Evolutionary conservation across 2,797 vertebrate genomes (phyloP).

Genomic region (Poecilia velifera): DNA sequence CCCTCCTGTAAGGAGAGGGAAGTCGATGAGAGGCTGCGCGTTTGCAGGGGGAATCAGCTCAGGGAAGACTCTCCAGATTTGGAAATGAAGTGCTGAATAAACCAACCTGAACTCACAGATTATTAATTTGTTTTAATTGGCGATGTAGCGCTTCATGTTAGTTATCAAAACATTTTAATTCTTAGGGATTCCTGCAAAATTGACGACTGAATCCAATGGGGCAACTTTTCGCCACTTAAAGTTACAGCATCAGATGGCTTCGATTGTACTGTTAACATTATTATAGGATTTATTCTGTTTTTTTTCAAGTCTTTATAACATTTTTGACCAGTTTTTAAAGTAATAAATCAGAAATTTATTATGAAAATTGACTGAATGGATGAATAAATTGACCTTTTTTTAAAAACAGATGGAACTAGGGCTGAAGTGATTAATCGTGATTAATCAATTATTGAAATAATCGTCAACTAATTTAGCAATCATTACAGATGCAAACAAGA

Average conservation of each 20-base stretch:
- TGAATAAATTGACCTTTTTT: neutral
- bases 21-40: conserved; percentile 26
- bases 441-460: too few species aligned
- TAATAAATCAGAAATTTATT: neutral
- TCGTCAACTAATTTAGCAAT: too few species aligned
- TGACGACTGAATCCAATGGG: neutral
- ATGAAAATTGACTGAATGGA: neutral
- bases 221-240: neutral
- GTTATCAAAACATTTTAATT: neutral
- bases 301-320: neutral
- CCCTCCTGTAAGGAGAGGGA: conserved; percentile 32
- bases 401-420: neutral
- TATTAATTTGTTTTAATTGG: neutral
- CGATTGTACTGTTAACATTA: neutral
- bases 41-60: conserved; percentile 27
- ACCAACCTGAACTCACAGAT: conserved; percentile 17
- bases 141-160: neutral
- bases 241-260: neutral
- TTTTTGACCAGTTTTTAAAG: neutral
- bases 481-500: too few species aligned
- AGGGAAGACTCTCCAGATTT: conserved; percentile 6
- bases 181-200: neutral
- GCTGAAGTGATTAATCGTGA: too few species aligned
- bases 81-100: neutral
- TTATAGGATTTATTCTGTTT: neutral